Conservation (phyloP, 2,888 invertebrate genomes). For the Rapana venosa region DNA sequence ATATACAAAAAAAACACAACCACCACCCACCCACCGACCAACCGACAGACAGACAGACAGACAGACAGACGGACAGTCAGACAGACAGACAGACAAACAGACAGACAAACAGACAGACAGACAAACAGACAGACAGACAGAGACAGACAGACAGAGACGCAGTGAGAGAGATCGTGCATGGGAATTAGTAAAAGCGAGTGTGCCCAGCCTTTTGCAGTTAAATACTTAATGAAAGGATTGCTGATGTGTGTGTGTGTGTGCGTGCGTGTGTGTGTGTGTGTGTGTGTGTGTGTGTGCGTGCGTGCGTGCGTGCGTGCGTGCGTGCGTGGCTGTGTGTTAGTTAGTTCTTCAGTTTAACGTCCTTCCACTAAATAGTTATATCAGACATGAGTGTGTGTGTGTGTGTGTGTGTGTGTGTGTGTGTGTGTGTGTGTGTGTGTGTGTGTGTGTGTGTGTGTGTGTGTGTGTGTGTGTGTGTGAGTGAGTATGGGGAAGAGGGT, state of each 20-base stretch:
- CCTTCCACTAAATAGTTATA: no score
- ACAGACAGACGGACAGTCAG: no score
- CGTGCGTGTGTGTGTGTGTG: slow-evolving; percentile 1
- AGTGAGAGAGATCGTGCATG: background rate
- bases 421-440: background rate
- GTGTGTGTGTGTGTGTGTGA: slow-evolving; percentile 1
- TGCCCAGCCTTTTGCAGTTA: background rate
- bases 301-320: background rate
- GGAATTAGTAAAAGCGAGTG: background rate
- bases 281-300: slow-evolving; percentile 12
- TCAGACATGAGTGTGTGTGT: slow-evolving; percentile 11
- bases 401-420: slow-evolving; percentile 10
- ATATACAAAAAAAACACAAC: no score
- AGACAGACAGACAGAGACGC: background rate
- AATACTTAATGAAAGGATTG: background rate
- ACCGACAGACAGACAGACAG: no score
- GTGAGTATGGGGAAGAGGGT: background rate
- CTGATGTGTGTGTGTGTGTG: slow-evolving; percentile 1
- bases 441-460: background rate
- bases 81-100: background rate
- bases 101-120: background rate
- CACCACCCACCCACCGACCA: no score
- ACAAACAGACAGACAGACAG: background rate
- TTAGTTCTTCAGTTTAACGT: no score
- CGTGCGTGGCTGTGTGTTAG: no score